These are phyloP conservation scores for Betta splendens DNA, from an alignment of 2,797 vertebrate species.

Conservation along the genomic window DNA sequence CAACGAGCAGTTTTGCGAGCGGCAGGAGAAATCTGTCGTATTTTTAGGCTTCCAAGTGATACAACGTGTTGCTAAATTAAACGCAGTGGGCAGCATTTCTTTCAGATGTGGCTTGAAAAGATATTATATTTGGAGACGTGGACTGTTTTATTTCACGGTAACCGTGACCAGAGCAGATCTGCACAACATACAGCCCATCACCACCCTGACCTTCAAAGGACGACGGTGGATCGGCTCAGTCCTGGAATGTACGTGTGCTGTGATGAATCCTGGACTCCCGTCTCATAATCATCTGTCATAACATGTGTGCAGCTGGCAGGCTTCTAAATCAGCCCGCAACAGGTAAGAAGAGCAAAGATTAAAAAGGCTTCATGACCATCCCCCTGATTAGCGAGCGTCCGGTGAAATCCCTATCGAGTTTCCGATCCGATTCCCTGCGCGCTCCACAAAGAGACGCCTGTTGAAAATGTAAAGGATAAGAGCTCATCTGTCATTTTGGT, in stretches of 20 bases:
- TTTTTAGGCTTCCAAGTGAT: constrained; percentile 16
- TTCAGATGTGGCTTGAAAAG: constrained; percentile 27
- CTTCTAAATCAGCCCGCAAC: constrained; percentile 18
- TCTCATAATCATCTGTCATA: constrained; percentile 21
- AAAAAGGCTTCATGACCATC: constrained; percentile 33
- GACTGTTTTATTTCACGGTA: constrained; percentile 15
- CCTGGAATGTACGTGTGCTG: constrained; percentile 15
- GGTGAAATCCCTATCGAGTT: constrained; percentile 46
- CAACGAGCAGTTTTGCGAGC: constrained; percentile 11
- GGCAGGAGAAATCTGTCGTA: constrained; percentile 17
- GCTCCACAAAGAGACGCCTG: constrained; percentile 57
- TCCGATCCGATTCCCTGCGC: constrained; percentile 61
- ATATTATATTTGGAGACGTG: constrained; percentile 33
- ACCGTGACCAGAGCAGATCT: constrained; percentile 34
- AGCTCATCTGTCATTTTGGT: constrained; percentile 82
- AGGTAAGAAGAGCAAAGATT: constrained; percentile 10
- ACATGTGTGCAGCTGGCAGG: not conserved
- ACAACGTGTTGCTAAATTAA: constrained; percentile 20
- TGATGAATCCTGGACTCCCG: constrained; percentile 17
- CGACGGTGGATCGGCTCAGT: constrained; percentile 13
- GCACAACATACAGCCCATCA: constrained; percentile 1
- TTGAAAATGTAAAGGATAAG: constrained; percentile 79
- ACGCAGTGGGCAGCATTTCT: constrained; percentile 20
- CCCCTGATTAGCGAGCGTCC: constrained; percentile 48
- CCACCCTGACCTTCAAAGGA: constrained; percentile 42